phyloP scores from a whole-genome alignment of 2,113 vertebrate species.

The Erythrocercus mccallii region DNA sequence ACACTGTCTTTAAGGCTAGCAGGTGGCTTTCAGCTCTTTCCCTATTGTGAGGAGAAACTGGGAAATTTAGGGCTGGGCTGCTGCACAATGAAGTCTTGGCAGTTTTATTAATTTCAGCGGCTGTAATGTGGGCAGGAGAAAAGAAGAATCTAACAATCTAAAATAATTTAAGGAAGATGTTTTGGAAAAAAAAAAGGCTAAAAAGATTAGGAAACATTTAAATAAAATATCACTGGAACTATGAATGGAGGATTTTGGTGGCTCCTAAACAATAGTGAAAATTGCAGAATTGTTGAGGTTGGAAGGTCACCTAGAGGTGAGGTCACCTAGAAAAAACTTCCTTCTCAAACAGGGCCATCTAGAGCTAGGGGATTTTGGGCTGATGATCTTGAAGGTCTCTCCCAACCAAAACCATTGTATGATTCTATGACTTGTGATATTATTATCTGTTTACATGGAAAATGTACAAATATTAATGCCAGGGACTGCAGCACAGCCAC shows the following conservation, averaged over 20 bases:
- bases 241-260: not conserved
- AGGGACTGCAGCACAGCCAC: not conserved
- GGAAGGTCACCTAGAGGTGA: not conserved
- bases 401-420: not conserved
- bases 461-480: not conserved
- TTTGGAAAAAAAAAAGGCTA: not conserved
- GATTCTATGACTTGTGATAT: not conserved
- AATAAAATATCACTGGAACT: not conserved
- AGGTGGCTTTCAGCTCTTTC: not conserved
- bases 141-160: not conserved
- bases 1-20: not conserved
- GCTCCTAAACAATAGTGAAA: not conserved
- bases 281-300: not conserved
- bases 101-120: not conserved
- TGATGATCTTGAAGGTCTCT: not conserved
- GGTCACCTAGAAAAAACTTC: accelerated
- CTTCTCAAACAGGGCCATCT: not conserved
- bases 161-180: not conserved
- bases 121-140: not conserved
- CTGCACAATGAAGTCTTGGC: not conserved
- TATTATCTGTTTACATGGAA: not conserved
- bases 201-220: not conserved
- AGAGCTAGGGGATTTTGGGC: accelerated
- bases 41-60: not conserved
- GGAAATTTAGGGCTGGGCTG: not conserved